Conservation (phyloP, 2,888 invertebrate species). For the Pterobdella sp. region DNA sequence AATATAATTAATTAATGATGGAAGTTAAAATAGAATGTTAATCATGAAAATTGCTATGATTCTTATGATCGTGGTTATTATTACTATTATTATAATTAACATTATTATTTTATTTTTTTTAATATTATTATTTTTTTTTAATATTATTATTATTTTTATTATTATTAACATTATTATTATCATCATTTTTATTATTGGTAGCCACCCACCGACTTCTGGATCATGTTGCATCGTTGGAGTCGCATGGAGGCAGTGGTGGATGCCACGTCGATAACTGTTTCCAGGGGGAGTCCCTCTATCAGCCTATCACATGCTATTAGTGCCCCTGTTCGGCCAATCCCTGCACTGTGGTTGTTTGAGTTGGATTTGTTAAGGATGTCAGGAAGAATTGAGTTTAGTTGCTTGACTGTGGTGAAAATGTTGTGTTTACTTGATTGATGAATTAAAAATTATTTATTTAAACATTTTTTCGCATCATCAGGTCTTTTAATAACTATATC, state of each 20-base stretch:
- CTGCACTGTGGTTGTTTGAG: conserved; percentile 36
- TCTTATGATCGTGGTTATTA: conserved; percentile 4
- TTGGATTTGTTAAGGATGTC: neutral
- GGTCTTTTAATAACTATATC: neutral
- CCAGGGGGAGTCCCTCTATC: conserved; percentile 33
- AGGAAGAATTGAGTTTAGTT: neutral
- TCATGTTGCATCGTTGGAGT: conserved; percentile 42
- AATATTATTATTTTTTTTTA: neutral
- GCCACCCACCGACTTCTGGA: conserved; percentile 40
- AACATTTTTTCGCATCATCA: neutral
- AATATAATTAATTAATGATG: too few relatives aligned
- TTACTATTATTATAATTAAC: neutral
- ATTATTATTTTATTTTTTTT: neutral
- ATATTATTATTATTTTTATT: neutral
- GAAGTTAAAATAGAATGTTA: neutral
- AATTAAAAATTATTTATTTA: neutral
- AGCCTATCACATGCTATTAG: conserved; percentile 41
- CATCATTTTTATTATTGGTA: conserved; percentile 15
- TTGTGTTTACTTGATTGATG: neutral
- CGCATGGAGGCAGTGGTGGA: conserved; percentile 39
- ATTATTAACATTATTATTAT: conserved; percentile 13
- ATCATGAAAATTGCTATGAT: too few relatives aligned
- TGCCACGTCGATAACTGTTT: conserved; percentile 38
- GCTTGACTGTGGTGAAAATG: neutral
- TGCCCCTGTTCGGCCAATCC: conserved; percentile 42